phyloP scores from a whole-genome alignment of 2,797 vertebrate species.

The Synanceia verrucosa region DNA sequence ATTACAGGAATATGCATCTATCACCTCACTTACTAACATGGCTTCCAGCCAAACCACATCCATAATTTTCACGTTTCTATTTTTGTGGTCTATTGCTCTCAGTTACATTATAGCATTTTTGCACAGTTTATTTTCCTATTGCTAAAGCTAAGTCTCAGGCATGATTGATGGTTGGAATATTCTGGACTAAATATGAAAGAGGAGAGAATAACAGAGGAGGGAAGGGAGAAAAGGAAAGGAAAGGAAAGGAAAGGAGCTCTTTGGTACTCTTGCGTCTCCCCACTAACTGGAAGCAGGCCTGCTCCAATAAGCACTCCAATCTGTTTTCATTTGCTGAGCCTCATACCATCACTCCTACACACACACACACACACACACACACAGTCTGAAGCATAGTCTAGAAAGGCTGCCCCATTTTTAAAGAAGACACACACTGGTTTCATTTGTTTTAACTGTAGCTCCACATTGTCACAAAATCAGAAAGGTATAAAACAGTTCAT shows the following conservation, averaged over 20 bases:
- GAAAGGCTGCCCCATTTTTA: constrained; percentile 16
- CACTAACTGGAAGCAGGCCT: constrained; percentile 93
- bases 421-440: constrained; percentile 17
- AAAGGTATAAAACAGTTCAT: neutral
- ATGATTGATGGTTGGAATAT: neutral
- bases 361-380: constrained; percentile 34
- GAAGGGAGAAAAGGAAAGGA: constrained; percentile 8
- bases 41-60: neutral
- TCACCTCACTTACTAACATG: neutral
- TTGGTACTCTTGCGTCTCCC: constrained; percentile 92
- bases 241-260: constrained; percentile 67
- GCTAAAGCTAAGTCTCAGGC: neutral
- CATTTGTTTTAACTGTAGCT: neutral
- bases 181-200: neutral
- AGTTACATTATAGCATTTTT: neutral
- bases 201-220: constrained; percentile 5
- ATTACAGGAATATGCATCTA: neutral
- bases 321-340: constrained; percentile 79
- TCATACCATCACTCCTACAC: constrained; percentile 33
- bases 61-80: neutral
- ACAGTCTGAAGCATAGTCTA: constrained; percentile 6
- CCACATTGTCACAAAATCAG: neutral
- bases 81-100: neutral
- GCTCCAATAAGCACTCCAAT: constrained; percentile 87
- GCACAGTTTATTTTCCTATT: neutral